A percentile compares a stretch with the other conserved stretches of the same genome.
These are phyloP conservation scores for Synergus japonicus DNA, from an alignment of 2,888 invertebrate genomes.

Conservation along the genomic window DNA sequence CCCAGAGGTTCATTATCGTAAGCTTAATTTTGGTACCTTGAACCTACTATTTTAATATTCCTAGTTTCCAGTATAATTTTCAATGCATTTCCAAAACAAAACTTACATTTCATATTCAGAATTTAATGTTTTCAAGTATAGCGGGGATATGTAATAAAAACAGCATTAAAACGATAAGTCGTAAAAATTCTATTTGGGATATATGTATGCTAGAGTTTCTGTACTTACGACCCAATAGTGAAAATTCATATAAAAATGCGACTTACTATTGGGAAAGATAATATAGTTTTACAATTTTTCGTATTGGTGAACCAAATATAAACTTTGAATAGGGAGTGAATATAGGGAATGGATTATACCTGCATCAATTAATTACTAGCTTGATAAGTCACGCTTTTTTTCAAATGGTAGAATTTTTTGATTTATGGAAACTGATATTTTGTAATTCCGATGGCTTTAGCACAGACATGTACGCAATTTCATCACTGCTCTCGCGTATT, in stretches of 20 bases:
- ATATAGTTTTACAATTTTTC: background rate
- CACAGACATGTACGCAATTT: constrained; percentile 39
- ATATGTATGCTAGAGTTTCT: background rate
- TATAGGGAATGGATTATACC: no score
- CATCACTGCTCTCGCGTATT: constrained; percentile 47
- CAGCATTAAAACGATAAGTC: constrained; percentile 7
- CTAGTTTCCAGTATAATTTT: no score
- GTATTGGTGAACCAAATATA: background rate
- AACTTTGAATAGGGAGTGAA: background rate
- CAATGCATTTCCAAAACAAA: background rate
- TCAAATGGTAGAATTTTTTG: constrained; percentile 43
- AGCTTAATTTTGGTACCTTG: no score
- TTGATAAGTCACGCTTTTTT: background rate
- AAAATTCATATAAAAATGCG: background rate
- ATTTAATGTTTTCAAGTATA: background rate
- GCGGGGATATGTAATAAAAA: background rate
- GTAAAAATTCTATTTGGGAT: background rate
- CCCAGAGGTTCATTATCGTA: no score
- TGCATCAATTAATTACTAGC: background rate
- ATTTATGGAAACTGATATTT: constrained; percentile 55
- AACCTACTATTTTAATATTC: no score
- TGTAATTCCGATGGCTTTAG: constrained; percentile 46
- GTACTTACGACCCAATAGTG: background rate
- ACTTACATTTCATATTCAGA: background rate
- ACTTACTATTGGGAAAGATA: background rate